phyloP scores from a whole-genome alignment of 2,888 invertebrate genomes.

The Hypsopygia costalis region DNA sequence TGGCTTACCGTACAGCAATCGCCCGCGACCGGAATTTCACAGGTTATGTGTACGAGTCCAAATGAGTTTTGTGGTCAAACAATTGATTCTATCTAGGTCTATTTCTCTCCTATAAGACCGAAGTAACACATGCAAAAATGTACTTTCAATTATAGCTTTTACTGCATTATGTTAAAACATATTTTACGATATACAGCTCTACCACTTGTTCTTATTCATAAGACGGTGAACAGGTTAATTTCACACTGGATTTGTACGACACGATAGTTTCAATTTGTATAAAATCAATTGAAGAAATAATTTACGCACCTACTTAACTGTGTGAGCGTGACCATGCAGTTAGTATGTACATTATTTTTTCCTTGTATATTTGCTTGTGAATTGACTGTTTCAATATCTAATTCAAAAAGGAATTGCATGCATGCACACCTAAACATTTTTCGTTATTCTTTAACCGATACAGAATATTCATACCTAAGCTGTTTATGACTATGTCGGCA shows the following conservation, averaged over 20 bases:
- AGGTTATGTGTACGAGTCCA: conserved; percentile 44
- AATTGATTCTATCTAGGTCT: conserved; percentile 49
- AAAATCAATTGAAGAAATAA: conserved; percentile 38
- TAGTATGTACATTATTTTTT: too few relatives aligned
- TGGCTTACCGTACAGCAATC: too few relatives aligned
- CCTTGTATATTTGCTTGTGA: too few relatives aligned
- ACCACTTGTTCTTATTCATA: background rate
- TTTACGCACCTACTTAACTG: conserved; percentile 29
- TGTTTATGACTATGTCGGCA: too few relatives aligned
- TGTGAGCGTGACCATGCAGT: conserved; percentile 38
- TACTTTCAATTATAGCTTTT: background rate
- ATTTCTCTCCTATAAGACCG: conserved; percentile 19
- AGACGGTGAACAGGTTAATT: conserved; percentile 46
- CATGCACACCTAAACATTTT: too few relatives aligned
- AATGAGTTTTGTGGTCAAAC: conserved; percentile 76
- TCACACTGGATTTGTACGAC: conserved; percentile 65
- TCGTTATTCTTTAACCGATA: too few relatives aligned
- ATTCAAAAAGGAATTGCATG: too few relatives aligned
- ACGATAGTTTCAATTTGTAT: conserved; percentile 36
- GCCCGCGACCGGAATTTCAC: conserved; percentile 52
- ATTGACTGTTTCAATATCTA: background rate
- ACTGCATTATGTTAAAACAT: background rate
- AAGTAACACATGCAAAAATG: background rate
- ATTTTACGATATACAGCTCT: background rate
- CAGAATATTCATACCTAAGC: too few relatives aligned